phyloP scores from a whole-genome alignment of 2,113 vertebrate genomes.

The Vulpes lagopus region DNA sequence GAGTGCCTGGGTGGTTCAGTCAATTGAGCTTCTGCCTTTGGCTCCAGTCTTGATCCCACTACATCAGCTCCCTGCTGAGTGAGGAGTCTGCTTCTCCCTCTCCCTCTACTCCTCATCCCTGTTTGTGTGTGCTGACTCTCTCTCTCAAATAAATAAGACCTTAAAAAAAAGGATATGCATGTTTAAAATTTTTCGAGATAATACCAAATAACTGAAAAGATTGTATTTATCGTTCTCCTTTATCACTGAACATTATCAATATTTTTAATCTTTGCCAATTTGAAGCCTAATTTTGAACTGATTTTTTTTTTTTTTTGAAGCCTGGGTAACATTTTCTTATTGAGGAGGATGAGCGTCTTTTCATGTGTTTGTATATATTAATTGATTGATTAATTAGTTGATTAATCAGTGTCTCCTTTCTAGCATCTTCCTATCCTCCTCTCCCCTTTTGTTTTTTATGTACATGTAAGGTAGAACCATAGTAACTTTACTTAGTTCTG shows the following conservation, averaged over 20 bases:
- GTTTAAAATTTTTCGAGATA: conserved; percentile 9
- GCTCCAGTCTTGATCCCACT: too few relatives aligned
- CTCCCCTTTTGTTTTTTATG: background rate
- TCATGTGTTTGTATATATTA: background rate
- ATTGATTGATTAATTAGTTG: background rate
- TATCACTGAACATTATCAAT: background rate
- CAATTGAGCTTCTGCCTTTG: too few relatives aligned
- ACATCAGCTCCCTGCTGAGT: too few relatives aligned
- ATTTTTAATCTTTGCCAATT: conserved; percentile 11
- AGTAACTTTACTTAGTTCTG: background rate
- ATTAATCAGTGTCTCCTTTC: background rate
- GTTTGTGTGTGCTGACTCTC: too few relatives aligned
- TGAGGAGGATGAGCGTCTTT: background rate
- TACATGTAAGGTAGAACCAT: background rate
- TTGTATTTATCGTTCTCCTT: conserved; percentile 31
- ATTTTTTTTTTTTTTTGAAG: background rate
- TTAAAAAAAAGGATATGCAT: background rate
- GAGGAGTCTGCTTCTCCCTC: too few relatives aligned
- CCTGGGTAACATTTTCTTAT: conserved; percentile 6
- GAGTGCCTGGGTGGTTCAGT: too few relatives aligned
- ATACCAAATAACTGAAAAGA: background rate
- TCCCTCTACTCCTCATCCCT: too few relatives aligned
- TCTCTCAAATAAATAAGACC: too few relatives aligned
- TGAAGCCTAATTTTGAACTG: background rate
- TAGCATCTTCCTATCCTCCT: background rate